Percentiles rank a stretch among this genome's conserved stretches.
Evolutionary conservation across 1,140 invertebrate species (phyloP).

Genomic region (Aplysia californica): DNA sequence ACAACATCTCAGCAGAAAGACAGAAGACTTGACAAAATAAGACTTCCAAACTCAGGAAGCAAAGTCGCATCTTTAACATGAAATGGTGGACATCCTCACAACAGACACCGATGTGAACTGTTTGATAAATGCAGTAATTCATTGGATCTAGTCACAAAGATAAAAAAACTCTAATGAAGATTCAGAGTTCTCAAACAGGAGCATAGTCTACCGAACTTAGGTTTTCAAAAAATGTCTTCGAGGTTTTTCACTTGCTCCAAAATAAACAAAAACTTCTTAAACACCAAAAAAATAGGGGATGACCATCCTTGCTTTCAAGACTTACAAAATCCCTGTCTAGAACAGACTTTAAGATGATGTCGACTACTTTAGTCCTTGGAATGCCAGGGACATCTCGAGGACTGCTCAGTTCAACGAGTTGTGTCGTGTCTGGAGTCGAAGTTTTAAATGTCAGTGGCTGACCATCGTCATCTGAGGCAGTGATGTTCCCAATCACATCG

Average conservation of each 20-base stretch:
- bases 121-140: no score
- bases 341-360: conserved; percentile 44
- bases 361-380: conserved; percentile 31
- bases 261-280: background rate
- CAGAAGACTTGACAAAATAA: no score
- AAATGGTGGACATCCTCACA: background rate
- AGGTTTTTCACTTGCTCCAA: background rate
- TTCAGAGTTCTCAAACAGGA: background rate
- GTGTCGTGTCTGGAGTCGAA: conserved; percentile 23
- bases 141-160: background rate
- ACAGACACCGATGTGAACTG: no score
- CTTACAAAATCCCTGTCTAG: conserved; percentile 52
- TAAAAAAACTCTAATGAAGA: conserved; percentile 1
- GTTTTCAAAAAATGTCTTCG: background rate
- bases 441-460: conserved; percentile 40
- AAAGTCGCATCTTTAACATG: background rate
- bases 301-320: background rate
- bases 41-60: background rate
- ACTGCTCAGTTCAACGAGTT: conserved; percentile 43
- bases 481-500: conserved; percentile 43
- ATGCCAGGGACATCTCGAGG: conserved; percentile 25
- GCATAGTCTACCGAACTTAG: background rate
- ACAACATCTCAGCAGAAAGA: no score
- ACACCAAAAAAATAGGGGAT: background rate
- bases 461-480: conserved; percentile 45